phyloP scores from a whole-genome alignment of 2,113 vertebrate genomes.

The Ameiurus melas region DNA sequence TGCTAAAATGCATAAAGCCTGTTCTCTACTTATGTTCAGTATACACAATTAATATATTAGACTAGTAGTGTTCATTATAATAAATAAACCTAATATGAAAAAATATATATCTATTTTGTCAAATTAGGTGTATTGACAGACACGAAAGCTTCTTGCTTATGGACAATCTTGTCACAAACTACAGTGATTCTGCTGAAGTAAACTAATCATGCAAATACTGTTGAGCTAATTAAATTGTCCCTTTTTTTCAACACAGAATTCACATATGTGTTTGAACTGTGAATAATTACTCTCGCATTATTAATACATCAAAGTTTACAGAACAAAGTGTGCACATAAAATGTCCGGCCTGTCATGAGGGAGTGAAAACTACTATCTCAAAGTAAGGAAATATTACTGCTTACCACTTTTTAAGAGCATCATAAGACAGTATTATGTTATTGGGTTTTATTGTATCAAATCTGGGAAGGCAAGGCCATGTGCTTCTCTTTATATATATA shows the following conservation, averaged over 20 bases:
- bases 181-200: neutral
- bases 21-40: neutral
- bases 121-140: neutral
- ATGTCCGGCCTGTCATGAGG: neutral
- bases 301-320: neutral
- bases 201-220: neutral
- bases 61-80: neutral
- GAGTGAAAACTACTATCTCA: neutral
- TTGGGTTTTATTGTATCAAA: neutral
- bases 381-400: slow-evolving; percentile 1
- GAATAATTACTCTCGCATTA: neutral
- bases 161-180: neutral
- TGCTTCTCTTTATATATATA: too few species aligned
- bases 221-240: neutral
- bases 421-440: neutral
- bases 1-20: neutral
- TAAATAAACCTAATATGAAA: neutral
- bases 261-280: neutral
- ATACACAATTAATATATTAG: neutral
- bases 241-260: neutral
- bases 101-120: neutral
- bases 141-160: neutral
- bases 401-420: neutral
- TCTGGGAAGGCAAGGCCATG: neutral
- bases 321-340: neutral